Evolutionary conservation across 1,140 invertebrate species (phyloP), one percentile per base, ranked within the genome.

Genomic region (Bursaphelenchus mucronatus): DNA sequence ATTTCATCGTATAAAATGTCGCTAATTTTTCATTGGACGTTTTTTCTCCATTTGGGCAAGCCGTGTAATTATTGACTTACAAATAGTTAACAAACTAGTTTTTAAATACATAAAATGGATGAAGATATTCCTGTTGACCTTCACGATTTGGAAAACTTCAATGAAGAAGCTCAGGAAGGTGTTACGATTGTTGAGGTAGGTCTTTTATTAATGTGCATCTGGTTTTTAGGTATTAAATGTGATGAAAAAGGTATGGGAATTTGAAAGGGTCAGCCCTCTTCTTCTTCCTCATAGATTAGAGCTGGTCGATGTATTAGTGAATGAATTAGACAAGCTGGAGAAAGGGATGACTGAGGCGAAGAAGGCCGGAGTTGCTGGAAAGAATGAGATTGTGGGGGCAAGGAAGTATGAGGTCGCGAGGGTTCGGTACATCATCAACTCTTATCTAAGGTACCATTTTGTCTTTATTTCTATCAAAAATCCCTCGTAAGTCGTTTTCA

Each of bases 271-370:
- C 56, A 19, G 70, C 0, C 59, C 62, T 21, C 58, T 61, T 57
- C 70, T 72, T 53, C 52, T 72, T 15, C 66, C 69, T 10, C 41
- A 75, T 15, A 50, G 58, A 45, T 63, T 61, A 17, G 65, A 74
- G 8, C 44, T 63, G 13, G 69, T 72, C 17, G 58, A 74, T 50
- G 8, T n/a, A 49, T 41, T 72, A 41, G 15, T 73, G 19, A 52
- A 53, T 11, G 66, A 66, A 50, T 10, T 65, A 8, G 51, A 67
- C n/a, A 8, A 30, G 10, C n/a, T 44, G 8, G 19, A 52, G 10
- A 15, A 52, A 10, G 15, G n/a, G 10, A 41, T 67, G 17, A 49
- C 43, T 9, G 40, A 49, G 39, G 39, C 5, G 40, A 30, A 30
- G 30, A 30, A 30, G 30, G 30, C 30, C 30, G 30, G 30, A 30